A percentile compares a stretch with the other conserved stretches of the same genome.
phyloP scores from a whole-genome alignment of 2,888 invertebrate species.

The Oconnorella tubifera region DNA sequence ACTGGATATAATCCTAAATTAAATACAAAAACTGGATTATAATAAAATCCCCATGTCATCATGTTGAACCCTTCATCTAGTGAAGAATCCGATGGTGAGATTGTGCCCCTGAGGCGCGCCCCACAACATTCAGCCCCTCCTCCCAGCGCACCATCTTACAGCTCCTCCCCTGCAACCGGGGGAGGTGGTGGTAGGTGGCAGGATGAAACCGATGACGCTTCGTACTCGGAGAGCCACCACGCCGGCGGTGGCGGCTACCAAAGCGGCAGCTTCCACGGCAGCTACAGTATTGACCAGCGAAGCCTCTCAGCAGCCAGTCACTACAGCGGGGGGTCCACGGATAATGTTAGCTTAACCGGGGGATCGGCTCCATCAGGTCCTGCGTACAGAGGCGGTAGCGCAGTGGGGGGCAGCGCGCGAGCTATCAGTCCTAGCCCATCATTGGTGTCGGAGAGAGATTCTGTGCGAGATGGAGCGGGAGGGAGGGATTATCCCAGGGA shows the following conservation, averaged over 20 bases:
- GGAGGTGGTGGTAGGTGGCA: conserved; percentile 17
- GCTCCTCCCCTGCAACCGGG: neutral
- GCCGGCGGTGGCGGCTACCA: conserved; percentile 40
- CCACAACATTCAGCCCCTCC: neutral
- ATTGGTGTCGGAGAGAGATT: conserved; percentile 70
- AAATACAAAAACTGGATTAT: no score
- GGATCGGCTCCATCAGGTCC: neutral
- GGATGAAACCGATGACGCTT: conserved; percentile 60
- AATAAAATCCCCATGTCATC: neutral
- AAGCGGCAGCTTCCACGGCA: conserved; percentile 16
- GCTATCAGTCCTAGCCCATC: conserved; percentile 88
- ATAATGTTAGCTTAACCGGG: conserved; percentile 11
- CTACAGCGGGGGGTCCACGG: conserved; percentile 1
- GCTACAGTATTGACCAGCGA: conserved; percentile 44
- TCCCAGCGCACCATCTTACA: neutral
- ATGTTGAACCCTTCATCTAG: conserved; percentile 94
- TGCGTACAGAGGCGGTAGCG: neutral
- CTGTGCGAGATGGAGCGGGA: conserved; percentile 80
- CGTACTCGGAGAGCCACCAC: conserved; percentile 41
- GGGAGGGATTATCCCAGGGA: no score
- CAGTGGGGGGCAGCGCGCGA: conserved; percentile 59
- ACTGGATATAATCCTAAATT: no score
- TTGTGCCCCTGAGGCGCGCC: neutral
- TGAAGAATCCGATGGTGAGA: conserved; percentile 87
- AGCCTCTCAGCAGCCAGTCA: conserved; percentile 47